A percentile compares a stretch with the other conserved stretches of the same genome.
phyloP scores from a whole-genome alignment of 2,797 vertebrate species.

The Typhlichthys eigenmanni region DNA sequence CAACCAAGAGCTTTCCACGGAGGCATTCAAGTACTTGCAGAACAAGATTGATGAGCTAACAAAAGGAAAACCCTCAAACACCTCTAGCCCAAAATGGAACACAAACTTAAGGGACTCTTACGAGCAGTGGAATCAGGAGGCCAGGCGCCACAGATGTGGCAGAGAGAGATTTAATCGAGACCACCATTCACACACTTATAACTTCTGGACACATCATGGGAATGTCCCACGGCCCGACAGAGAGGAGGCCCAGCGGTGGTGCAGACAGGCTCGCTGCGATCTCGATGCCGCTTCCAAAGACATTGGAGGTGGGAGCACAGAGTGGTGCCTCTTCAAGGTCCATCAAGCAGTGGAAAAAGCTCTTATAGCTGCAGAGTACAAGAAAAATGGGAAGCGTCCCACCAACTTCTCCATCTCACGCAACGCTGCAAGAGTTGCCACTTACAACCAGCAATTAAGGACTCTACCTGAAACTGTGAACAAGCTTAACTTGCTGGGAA shows the following conservation, averaged over 20 bases:
- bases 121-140: conserved; percentile 74
- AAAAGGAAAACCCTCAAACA: conserved; percentile 24
- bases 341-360: conserved; percentile 82
- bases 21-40: conserved; percentile 76
- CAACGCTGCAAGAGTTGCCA: conserved; percentile 58
- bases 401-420: conserved; percentile 47
- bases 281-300: conserved; percentile 72
- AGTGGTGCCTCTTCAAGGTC: conserved; percentile 84
- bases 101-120: conserved; percentile 56
- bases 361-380: conserved; percentile 73
- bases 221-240: conserved; percentile 66
- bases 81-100: not conserved
- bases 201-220: conserved; percentile 73
- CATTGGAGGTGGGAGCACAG: conserved; percentile 55
- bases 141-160: conserved; percentile 60
- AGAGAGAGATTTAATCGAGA: conserved; percentile 55
- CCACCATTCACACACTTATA: conserved; percentile 40
- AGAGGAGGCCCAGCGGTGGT: conserved; percentile 79
- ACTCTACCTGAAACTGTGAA: conserved; percentile 56
- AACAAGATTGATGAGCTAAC: conserved; percentile 63
- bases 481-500: conserved; percentile 60
- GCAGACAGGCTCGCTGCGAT: conserved; percentile 79
- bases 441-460: conserved; percentile 49
- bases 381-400: conserved; percentile 46
- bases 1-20: conserved; percentile 53